These are phyloP conservation scores for Hyles vespertilio DNA, from an alignment of 1,140 invertebrate species.

Conservation along the genomic window DNA sequence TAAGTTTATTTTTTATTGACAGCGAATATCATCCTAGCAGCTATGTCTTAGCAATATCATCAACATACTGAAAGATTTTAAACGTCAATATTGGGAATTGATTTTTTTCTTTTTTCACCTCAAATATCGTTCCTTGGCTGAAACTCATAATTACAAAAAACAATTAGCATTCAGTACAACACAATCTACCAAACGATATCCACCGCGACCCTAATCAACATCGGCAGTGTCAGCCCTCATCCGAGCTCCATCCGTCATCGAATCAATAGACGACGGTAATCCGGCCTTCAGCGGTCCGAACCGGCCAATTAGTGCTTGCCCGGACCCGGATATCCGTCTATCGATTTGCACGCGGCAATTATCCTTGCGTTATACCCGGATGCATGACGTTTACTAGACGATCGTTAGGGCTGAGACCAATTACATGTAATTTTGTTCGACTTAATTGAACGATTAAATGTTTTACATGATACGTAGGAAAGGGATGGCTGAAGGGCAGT, in stretches of 20 bases:
- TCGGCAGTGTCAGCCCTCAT: not conserved
- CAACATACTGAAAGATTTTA: no score
- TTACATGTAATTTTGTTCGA: slow-evolving; percentile 1
- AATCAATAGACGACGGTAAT: slow-evolving; percentile 27
- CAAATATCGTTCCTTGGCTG: no score
- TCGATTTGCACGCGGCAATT: slow-evolving; percentile 37
- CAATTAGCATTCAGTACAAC: no score
- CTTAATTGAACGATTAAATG: no score
- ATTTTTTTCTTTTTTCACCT: no score
- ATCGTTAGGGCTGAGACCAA: not conserved
- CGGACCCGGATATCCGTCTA: slow-evolving; percentile 42
- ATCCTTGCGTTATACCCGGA: slow-evolving; percentile 35
- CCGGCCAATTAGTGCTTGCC: slow-evolving; percentile 37
- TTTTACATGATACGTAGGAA: slow-evolving; percentile 5
- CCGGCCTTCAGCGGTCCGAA: slow-evolving; percentile 18
- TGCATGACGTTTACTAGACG: not conserved
- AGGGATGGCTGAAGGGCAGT: slow-evolving; percentile 6
- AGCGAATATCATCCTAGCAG: no score
- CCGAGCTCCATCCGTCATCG: slow-evolving; percentile 12
- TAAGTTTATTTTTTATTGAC: no score
- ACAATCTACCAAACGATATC: no score
- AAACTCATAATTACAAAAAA: no score
- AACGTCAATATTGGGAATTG: no score
- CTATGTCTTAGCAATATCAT: no score
- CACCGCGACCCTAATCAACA: no score